A percentile compares a stretch with the other conserved stretches of the same genome.
Evolutionary conservation across 1,140 invertebrate species (phyloP).

Genomic region (Brachionus angularis): DNA sequence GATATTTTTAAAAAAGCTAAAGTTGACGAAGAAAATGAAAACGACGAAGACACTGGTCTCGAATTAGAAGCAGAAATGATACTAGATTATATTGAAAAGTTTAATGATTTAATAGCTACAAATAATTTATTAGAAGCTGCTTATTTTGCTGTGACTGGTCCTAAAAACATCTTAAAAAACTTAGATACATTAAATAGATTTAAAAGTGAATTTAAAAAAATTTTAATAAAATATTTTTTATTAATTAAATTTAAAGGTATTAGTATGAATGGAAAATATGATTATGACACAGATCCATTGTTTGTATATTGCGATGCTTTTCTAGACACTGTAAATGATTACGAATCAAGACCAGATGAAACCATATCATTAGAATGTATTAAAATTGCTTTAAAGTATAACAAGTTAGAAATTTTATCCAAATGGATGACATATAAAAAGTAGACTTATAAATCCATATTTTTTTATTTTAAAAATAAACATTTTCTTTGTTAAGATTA

Average conservation of each 20-base stretch:
- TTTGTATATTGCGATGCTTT: slow-evolving; percentile 56
- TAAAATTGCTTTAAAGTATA: slow-evolving; percentile 52
- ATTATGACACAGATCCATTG: slow-evolving; percentile 48
- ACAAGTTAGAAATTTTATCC: slow-evolving; percentile 52
- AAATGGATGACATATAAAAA: slow-evolving; percentile 58
- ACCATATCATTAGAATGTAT: slow-evolving; percentile 54
- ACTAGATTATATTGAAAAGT: slow-evolving; percentile 58
- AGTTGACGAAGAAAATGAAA: slow-evolving; percentile 44
- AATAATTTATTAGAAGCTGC: slow-evolving; percentile 56
- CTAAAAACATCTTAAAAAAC: slow-evolving; percentile 56
- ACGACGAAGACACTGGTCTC: slow-evolving; percentile 46
- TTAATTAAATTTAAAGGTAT: slow-evolving; percentile 48
- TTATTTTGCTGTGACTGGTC: slow-evolving; percentile 57
- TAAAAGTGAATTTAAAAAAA: slow-evolving; percentile 49
- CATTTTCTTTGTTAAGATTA: slow-evolving; percentile 11
- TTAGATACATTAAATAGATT: slow-evolving; percentile 55
- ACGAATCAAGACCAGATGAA: slow-evolving; percentile 51
- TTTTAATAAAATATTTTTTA: background rate
- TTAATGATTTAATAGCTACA: slow-evolving; percentile 58
- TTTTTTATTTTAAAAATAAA: background rate
- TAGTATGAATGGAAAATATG: slow-evolving; percentile 46
- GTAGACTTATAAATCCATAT: no score
- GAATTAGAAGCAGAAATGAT: slow-evolving; percentile 58
- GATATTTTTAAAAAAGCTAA: slow-evolving; percentile 38
- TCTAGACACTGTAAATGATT: slow-evolving; percentile 54